A percentile compares a stretch with the other conserved stretches of the same genome.
These are phyloP conservation scores for Prietella phreatophila DNA, from an alignment of 2,113 vertebrate genomes.

Conservation along the genomic window DNA sequence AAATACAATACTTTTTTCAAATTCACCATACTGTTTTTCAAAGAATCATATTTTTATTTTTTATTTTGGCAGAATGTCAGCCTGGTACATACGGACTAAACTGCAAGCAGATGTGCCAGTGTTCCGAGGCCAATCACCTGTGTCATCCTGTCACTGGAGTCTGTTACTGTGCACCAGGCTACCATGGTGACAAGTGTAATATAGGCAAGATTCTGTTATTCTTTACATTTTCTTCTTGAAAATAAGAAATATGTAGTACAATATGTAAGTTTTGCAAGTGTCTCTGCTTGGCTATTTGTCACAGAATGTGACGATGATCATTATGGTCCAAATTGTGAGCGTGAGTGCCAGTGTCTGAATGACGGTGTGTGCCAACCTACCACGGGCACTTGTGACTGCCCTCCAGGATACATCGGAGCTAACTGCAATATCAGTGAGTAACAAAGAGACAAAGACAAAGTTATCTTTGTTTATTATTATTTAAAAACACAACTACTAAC, in stretches of 20 bases:
- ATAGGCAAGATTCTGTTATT: constrained; percentile 68
- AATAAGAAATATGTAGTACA: background rate
- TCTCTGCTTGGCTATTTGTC: background rate
- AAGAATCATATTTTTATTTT: background rate
- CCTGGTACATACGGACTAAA: constrained; percentile 81
- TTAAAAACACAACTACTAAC: background rate
- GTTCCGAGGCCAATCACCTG: constrained; percentile 77
- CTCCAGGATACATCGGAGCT: constrained; percentile 78
- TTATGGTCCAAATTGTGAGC: constrained; percentile 77
- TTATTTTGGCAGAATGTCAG: constrained; percentile 72
- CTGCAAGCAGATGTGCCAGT: constrained; percentile 80
- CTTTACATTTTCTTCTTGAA: background rate
- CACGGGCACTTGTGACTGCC: constrained; percentile 81
- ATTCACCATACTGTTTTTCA: background rate
- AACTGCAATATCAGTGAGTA: constrained; percentile 82
- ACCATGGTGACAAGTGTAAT: constrained; percentile 74
- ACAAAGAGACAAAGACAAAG: background rate
- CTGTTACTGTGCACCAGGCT: constrained; percentile 82
- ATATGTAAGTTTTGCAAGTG: background rate
- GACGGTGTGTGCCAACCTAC: constrained; percentile 70
- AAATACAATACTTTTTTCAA: background rate
- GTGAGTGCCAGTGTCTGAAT: constrained; percentile 76
- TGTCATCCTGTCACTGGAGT: constrained; percentile 82
- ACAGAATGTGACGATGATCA: constrained; percentile 75
- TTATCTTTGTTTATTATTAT: background rate